Percentiles rank a stretch among this genome's conserved stretches.
These are phyloP conservation scores for Beroe ovata DNA, from an alignment of 37 sponge, comb jelly and placozoan genomes.

Conservation along the genomic window DNA sequence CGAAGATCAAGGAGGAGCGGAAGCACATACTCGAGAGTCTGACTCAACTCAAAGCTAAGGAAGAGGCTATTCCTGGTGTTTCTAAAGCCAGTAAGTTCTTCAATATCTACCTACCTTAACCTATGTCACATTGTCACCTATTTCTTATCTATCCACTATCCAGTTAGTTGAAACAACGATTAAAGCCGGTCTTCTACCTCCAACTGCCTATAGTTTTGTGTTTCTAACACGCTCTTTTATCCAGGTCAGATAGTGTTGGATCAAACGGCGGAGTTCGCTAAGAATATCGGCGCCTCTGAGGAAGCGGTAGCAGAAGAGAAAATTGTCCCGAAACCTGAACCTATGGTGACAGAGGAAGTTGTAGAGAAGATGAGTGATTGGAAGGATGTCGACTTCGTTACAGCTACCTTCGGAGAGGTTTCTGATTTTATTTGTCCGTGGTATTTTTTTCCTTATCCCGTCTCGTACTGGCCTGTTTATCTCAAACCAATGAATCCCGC, in stretches of 20 bases:
- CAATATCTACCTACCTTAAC: too few species aligned
- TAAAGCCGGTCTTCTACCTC: too few species aligned
- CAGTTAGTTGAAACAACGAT: too few species aligned
- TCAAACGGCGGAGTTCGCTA: constrained; percentile 77
- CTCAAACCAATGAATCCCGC: too few species aligned
- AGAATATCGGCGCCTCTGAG: constrained; percentile 15
- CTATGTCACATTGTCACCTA: too few species aligned
- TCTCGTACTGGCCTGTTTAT: too few species aligned
- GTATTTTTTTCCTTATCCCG: too few species aligned
- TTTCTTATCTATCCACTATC: too few species aligned
- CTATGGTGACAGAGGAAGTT: not conserved
- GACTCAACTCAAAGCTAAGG: constrained; percentile 5
- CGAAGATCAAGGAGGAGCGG: not conserved
- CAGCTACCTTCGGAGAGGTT: constrained; percentile 64
- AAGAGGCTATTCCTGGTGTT: constrained; percentile 36
- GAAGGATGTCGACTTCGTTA: constrained; percentile 63
- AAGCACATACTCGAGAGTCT: not conserved
- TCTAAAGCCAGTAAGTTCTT: constrained; percentile 44
- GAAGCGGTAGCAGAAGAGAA: not conserved
- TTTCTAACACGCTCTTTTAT: too few species aligned
- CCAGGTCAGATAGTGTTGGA: constrained; percentile 76
- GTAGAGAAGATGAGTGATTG: constrained; percentile 38
- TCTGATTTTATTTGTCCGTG: too few species aligned
- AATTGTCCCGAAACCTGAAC: not conserved
- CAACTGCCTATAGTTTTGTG: too few species aligned